Conservation (phyloP, 2,113 vertebrate species). For the Delphinapterus leucas region DNA sequence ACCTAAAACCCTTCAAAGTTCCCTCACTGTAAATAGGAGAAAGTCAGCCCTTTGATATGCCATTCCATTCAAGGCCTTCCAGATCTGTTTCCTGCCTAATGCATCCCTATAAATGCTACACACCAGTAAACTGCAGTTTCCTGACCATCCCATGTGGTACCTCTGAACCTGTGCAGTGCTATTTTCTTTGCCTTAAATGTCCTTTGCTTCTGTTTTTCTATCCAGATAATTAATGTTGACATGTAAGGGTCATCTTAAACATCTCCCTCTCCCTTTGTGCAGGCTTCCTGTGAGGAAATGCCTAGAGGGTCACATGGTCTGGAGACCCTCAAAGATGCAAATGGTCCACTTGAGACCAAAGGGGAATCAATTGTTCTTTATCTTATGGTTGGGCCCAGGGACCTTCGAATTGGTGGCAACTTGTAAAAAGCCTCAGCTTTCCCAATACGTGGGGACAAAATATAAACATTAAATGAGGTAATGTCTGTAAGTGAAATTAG, state of each 20-base stretch:
- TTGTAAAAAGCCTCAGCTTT: constrained; percentile 20
- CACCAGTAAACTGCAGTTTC: not conserved
- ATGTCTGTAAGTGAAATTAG: not conserved
- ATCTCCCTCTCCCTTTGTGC: not conserved
- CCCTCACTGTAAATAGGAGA: not conserved
- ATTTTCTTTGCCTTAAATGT: not conserved
- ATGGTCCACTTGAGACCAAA: not conserved
- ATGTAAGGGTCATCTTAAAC: not conserved
- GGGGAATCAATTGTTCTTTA: not conserved
- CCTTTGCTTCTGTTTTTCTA: not conserved
- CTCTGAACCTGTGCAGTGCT: not conserved
- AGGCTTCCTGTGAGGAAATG: not conserved
- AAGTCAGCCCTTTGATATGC: not conserved
- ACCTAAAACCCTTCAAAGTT: not conserved
- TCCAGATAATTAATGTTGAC: not conserved
- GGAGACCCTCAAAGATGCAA: not conserved
- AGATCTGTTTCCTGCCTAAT: not conserved
- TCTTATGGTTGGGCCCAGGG: not conserved
- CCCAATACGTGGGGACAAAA: not conserved
- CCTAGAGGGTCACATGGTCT: not conserved
- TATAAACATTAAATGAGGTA: not conserved
- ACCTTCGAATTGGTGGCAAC: not conserved
- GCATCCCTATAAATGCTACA: not conserved
- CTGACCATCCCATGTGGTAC: not conserved
- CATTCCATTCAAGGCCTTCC: not conserved